A percentile compares a stretch with the other conserved stretches of the same genome.
Conservation (phyloP, 2,888 invertebrate genomes). For the Campaea margaritaria region DNA sequence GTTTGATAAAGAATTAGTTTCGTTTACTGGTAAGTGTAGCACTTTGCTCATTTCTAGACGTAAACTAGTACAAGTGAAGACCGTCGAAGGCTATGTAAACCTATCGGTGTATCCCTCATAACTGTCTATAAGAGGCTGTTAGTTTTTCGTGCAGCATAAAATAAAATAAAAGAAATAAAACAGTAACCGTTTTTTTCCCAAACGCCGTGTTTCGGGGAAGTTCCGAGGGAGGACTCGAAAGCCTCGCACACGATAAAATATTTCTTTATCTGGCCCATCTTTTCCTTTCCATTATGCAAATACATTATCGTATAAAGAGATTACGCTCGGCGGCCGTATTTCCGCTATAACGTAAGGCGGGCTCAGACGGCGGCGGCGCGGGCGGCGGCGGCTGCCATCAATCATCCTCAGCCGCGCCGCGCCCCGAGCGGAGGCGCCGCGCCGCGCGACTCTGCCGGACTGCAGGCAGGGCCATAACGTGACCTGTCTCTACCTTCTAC, state of each 20-base stretch:
- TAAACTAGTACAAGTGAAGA: too few relatives aligned
- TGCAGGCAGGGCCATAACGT: too few relatives aligned
- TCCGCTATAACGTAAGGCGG: background rate
- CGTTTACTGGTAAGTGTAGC: too few relatives aligned
- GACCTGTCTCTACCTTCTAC: background rate
- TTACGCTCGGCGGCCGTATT: slow-evolving; percentile 17
- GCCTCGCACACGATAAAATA: background rate
- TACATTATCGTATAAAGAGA: slow-evolving; percentile 28
- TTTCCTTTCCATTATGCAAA: slow-evolving; percentile 29
- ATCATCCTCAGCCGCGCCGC: slow-evolving; percentile 3
- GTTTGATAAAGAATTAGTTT: too few relatives aligned
- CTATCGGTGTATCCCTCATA: too few relatives aligned
- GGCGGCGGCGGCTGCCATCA: background rate
- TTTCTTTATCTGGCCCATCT: slow-evolving; percentile 12
- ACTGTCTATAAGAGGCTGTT: too few relatives aligned
- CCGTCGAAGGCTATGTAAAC: too few relatives aligned
- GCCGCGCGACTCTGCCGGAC: too few relatives aligned
- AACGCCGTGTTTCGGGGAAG: background rate
- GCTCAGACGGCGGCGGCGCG: background rate
- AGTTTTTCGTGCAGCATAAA: too few relatives aligned
- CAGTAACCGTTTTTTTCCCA: background rate
- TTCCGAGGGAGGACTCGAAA: background rate
- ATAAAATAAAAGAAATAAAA: too few relatives aligned
- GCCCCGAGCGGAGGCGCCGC: too few relatives aligned
- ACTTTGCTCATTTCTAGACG: too few relatives aligned